phyloP scores from a whole-genome alignment of 2,797 vertebrate genomes.

The Acanthurus tractus region DNA sequence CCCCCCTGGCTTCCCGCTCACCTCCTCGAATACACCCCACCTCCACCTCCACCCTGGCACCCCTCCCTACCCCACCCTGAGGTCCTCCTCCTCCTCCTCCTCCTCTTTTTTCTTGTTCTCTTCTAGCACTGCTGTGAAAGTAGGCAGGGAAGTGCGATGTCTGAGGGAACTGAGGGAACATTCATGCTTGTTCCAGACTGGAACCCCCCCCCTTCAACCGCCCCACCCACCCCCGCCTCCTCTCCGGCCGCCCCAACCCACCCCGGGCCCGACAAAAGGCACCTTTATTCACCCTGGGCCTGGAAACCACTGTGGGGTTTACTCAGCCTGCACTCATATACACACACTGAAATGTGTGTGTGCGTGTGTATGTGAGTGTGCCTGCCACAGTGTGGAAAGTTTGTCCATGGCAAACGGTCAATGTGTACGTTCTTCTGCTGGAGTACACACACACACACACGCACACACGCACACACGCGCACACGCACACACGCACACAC shows the following conservation, averaged over 20 bases:
- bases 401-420: constrained; percentile 72
- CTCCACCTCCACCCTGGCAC: constrained; percentile 65
- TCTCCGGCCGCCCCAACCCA: constrained; percentile 60
- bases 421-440: constrained; percentile 66
- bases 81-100: constrained; percentile 52
- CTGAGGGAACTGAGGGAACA: constrained; percentile 92
- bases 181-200: constrained; percentile 90
- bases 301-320: constrained; percentile 79
- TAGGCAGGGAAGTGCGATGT: constrained; percentile 86
- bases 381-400: constrained; percentile 72
- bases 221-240: constrained; percentile 74
- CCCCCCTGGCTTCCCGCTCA: constrained; percentile 91
- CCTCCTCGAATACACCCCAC: constrained; percentile 73
- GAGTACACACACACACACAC: constrained; percentile 46
- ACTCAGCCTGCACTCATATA: constrained; percentile 71
- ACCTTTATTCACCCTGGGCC: constrained; percentile 91
- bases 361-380: constrained; percentile 28
- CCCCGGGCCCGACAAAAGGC: constrained; percentile 90
- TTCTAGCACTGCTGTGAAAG: constrained; percentile 83
- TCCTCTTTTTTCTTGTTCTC: constrained; percentile 47
- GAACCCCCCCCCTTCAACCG: constrained; percentile 76
- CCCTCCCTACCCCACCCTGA: constrained; percentile 76
- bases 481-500: constrained; percentile 40
- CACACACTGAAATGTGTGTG: constrained; percentile 38
- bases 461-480: constrained; percentile 41